Conservation (phyloP, 2,797 vertebrate species). For the Esox lucius region DNA sequence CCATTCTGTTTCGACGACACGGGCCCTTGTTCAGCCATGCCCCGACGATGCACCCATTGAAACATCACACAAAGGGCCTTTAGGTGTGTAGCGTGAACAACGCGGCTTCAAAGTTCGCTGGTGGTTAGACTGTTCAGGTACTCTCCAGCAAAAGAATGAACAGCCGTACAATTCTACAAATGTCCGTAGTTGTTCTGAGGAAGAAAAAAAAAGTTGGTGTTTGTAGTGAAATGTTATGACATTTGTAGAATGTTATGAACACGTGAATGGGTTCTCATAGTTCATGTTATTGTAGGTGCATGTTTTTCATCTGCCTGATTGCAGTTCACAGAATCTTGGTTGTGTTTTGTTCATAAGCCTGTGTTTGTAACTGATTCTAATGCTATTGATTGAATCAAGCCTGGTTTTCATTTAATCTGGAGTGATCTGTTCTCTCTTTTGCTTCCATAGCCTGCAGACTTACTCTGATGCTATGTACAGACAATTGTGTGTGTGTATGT, state of each 20-base stretch:
- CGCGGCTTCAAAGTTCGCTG: slow-evolving; percentile 50
- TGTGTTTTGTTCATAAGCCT: slow-evolving; percentile 39
- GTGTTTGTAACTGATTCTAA: slow-evolving; percentile 53
- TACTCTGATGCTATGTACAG: slow-evolving; percentile 70
- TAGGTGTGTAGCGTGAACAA: slow-evolving; percentile 56
- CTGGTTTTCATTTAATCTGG: slow-evolving; percentile 70
- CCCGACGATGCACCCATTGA: slow-evolving; percentile 71
- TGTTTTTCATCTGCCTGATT: slow-evolving; percentile 5
- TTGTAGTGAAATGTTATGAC: not conserved
- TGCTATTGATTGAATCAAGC: slow-evolving; percentile 60
- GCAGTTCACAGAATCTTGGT: slow-evolving; percentile 34
- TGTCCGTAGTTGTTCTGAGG: not conserved
- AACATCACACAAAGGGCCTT: slow-evolving; percentile 64
- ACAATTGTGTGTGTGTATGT: slow-evolving; percentile 33
- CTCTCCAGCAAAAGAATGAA: not conserved
- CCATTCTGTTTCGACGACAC: slow-evolving; percentile 58
- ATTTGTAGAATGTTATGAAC: not conserved
- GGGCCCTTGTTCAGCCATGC: slow-evolving; percentile 61
- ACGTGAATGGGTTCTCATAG: not conserved
- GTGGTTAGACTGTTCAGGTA: not conserved
- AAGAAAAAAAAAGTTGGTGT: not conserved
- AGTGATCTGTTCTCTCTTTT: slow-evolving; percentile 66
- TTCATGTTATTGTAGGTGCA: not conserved
- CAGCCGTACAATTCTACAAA: not conserved
- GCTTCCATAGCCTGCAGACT: slow-evolving; percentile 72